Conservation (phyloP, 1,140 invertebrate species). For the Homarus americanus region DNA sequence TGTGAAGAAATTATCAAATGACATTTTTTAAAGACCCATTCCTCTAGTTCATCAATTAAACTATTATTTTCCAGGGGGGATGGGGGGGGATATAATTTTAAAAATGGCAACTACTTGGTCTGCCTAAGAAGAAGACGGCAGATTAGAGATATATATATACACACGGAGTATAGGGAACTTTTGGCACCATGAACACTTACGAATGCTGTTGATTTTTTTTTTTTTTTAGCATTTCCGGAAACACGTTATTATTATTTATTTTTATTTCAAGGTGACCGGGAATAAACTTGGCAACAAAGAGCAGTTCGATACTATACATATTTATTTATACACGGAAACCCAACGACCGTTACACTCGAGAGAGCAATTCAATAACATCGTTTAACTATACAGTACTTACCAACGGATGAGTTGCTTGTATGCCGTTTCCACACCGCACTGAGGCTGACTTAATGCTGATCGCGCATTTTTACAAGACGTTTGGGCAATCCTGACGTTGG, state of each 20-base stretch:
- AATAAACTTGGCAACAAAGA: background rate
- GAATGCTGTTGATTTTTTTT: slow-evolving; percentile 1
- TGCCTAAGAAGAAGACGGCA: slow-evolving; percentile 12
- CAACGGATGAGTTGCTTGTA: no score
- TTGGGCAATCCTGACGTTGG: no score
- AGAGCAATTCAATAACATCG: background rate
- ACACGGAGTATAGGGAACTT: no score
- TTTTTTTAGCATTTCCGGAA: background rate
- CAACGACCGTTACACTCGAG: background rate
- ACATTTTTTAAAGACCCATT: background rate
- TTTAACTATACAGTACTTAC: background rate
- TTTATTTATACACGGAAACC: no score
- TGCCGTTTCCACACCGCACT: no score
- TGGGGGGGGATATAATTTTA: no score
- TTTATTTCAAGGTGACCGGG: background rate
- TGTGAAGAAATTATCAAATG: background rate
- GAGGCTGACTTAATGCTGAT: no score
- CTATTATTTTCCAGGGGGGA: background rate
- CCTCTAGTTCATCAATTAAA: background rate
- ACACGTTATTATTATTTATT: no score
- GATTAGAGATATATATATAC: slow-evolving; percentile 14
- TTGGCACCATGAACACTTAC: slow-evolving; percentile 54
- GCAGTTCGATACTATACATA: background rate
- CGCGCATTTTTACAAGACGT: no score
- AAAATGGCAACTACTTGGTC: slow-evolving; percentile 11